Evolutionary conservation across 2,888 invertebrate genomes (phyloP).

Genomic region (Geotrupes spiniger): DNA sequence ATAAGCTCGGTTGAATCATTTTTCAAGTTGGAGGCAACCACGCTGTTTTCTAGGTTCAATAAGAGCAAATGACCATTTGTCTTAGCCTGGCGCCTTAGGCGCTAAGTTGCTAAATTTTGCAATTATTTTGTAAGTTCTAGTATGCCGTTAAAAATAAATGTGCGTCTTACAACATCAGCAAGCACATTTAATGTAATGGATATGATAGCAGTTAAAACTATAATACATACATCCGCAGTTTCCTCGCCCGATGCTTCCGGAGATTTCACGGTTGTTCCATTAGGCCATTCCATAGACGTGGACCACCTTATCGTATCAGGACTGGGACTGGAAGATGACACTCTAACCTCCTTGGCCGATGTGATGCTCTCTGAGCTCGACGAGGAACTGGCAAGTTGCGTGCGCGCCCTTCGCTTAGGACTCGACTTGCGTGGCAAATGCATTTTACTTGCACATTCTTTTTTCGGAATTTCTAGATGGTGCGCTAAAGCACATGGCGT

Average conservation of each 20-base stretch:
- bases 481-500: slow-evolving; percentile 54
- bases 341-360: slow-evolving; percentile 51
- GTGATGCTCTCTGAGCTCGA: slow-evolving; percentile 61
- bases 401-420: slow-evolving; percentile 57
- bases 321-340: slow-evolving; percentile 49
- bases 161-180: too few relatives aligned
- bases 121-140: too few relatives aligned
- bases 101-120: too few relatives aligned
- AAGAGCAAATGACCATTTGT: too few relatives aligned
- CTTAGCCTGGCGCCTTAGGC: too few relatives aligned
- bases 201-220: neutral
- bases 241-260: slow-evolving; percentile 53
- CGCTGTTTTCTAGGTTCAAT: too few relatives aligned
- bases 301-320: slow-evolving; percentile 48
- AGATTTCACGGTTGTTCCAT: slow-evolving; percentile 41
- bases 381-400: slow-evolving; percentile 57
- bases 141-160: too few relatives aligned
- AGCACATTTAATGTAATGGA: too few relatives aligned
- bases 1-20: too few relatives aligned
- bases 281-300: slow-evolving; percentile 47
- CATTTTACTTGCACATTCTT: slow-evolving; percentile 42
- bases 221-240: slow-evolving; percentile 51
- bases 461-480: slow-evolving; percentile 61
- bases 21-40: too few relatives aligned
- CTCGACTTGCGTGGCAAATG: slow-evolving; percentile 54